A percentile compares a stretch with the other conserved stretches of the same genome.
phyloP scores from a whole-genome alignment of 2,113 vertebrate genomes.

The Rattus rattus region DNA sequence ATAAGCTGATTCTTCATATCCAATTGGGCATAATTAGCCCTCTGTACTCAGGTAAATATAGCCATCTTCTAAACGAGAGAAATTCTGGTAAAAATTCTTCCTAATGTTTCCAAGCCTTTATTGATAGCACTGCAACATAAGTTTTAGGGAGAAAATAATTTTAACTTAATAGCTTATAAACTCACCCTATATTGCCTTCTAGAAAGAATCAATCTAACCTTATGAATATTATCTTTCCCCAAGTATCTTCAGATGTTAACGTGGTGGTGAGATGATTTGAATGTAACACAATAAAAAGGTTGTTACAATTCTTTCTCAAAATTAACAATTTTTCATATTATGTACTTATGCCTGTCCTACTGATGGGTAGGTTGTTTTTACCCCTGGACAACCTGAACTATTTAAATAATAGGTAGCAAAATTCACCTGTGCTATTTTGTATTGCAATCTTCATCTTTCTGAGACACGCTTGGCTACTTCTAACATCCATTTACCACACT shows the following conservation, averaged over 20 bases:
- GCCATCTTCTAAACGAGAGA: conserved; percentile 53
- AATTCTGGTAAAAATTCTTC: conserved; percentile 21
- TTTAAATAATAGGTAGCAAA: conserved; percentile 58
- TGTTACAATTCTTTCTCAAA: background rate
- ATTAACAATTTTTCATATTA: conserved; percentile 20
- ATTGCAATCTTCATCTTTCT: conserved; percentile 68
- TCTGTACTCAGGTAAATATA: background rate
- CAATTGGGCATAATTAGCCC: background rate
- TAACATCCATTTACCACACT: background rate
- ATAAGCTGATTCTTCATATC: background rate
- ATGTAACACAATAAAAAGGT: conserved; percentile 45
- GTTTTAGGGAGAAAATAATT: conserved; percentile 4
- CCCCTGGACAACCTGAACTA: conserved; percentile 48
- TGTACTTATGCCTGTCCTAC: conserved; percentile 72
- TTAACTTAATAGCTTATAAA: conserved; percentile 24
- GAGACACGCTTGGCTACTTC: conserved; percentile 18
- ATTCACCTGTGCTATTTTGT: conserved; percentile 66
- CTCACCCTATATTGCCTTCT: background rate
- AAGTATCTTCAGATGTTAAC: background rate
- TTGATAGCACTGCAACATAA: background rate
- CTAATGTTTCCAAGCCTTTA: background rate
- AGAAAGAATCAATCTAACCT: background rate
- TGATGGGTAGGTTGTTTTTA: conserved; percentile 49
- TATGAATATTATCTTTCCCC: conserved; percentile 11
- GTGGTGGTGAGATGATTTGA: background rate